Evolutionary conservation across 1,140 invertebrate genomes (phyloP), one percentile per base, ranked within the genome.

Genomic region (Habropoda laboriosa): DNA sequence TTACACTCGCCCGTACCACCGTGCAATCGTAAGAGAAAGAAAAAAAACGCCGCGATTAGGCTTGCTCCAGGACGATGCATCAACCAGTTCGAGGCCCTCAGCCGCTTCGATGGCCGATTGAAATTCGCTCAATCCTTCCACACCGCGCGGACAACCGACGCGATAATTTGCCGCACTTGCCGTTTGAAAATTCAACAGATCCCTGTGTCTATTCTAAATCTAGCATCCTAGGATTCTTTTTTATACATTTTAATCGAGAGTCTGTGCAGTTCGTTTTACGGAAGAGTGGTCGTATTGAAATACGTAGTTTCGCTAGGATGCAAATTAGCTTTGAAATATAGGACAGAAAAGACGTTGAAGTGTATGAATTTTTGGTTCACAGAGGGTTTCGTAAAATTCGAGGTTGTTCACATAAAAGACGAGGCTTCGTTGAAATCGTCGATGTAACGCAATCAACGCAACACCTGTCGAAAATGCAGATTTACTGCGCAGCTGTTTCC

Each of bases 41-140:
- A 87, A 79, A 81, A 18, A 55, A 78, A 55, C 16, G 42, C 13
- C 38, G 68, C 80, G 80, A 88, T 88, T 88, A 86, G 86, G 70
- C 78, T 67, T 64, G 81, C 80, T 79, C 38, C 70, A 68, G 63
- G 63, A 87, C 68, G 87, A 79, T 86, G 81, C 86, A 79, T 87
- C 79, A 73, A 80, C 72, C 72, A 73, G 82, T 75, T 76, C 80
- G 70, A 66, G 63, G 75, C 64, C 57, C 66, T 64, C 74, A 67
- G 60, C 87, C 88, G 87, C 64, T 86, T 80, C 88, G 88, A 91
- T 91, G 90, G 91, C 90, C 90, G 84, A 87, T 89, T 78, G 82
- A 85, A 82, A 83, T 86, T 85, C 86, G 38, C 85, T 82, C 76
- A 42, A 70, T 30, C n/a, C n/a, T n/a, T n/a, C n/a, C n/a, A n/a